These are phyloP conservation scores for Peromyscus melanophrys DNA, from an alignment of 2,797 vertebrate species.

Conservation along the genomic window DNA sequence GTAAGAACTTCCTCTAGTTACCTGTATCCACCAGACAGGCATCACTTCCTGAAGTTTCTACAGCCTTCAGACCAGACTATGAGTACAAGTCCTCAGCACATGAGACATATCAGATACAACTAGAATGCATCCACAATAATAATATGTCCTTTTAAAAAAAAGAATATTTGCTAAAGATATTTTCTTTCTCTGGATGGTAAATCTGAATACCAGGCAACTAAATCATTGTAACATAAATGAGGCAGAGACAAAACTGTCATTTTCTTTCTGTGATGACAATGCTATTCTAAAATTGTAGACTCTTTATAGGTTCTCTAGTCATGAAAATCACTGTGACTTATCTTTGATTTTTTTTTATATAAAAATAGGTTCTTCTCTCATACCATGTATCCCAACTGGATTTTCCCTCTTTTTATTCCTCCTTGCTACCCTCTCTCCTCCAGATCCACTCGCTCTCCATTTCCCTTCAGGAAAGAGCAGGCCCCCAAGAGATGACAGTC, in stretches of 20 bases:
- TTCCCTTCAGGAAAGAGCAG: background rate
- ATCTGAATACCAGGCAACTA: background rate
- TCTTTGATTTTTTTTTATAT: background rate
- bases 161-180: background rate
- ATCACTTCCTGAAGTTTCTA: background rate
- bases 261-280: background rate
- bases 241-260: background rate
- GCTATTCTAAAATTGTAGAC: background rate
- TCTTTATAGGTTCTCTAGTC: background rate
- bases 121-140: background rate
- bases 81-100: background rate
- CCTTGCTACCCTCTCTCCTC: rapidly evolving
- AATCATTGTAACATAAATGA: background rate
- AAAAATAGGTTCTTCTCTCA: background rate
- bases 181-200: background rate
- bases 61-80: background rate
- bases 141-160: background rate
- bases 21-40: background rate
- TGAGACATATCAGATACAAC: background rate
- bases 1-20: background rate
- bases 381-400: background rate
- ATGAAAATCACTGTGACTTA: background rate
- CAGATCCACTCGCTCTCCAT: background rate
- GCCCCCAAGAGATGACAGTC: background rate
- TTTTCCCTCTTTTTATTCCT: background rate